phyloP scores from a whole-genome alignment of 1,140 invertebrate species.

The Drosophila sturtevanti region DNA sequence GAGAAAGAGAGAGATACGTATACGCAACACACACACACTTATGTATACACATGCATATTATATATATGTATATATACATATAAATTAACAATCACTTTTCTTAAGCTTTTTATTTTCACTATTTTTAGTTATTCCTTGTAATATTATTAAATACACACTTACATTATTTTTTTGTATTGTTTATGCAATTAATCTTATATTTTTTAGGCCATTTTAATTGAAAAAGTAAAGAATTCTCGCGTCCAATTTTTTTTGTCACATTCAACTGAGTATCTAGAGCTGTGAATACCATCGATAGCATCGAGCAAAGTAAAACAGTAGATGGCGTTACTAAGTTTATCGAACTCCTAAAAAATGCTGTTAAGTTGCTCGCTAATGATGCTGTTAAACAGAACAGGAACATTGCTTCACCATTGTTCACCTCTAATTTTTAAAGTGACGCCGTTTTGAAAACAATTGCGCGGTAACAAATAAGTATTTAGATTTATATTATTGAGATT shows the following conservation, averaged over 20 bases:
- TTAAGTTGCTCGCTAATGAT: too few species aligned
- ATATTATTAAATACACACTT: background rate
- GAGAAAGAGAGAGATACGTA: slow-evolving; percentile 49
- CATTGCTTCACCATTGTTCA: background rate
- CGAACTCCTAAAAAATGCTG: background rate
- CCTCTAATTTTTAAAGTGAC: slow-evolving; percentile 18
- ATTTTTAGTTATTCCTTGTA: background rate
- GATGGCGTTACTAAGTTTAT: background rate
- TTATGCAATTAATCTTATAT: slow-evolving; percentile 4
- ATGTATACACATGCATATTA: background rate
- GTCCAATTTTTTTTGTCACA: slow-evolving; percentile 7
- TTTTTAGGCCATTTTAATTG: slow-evolving; percentile 19
- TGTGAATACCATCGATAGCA: too few species aligned
- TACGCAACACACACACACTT: slow-evolving; percentile 27
- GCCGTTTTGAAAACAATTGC: slow-evolving; percentile 54
- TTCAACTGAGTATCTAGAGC: background rate
- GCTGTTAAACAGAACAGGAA: background rate
- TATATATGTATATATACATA: background rate
- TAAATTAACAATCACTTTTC: slow-evolving; percentile 28
- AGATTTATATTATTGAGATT: background rate
- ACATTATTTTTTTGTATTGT: slow-evolving; percentile 3
- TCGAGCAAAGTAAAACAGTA: too few species aligned
- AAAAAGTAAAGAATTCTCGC: slow-evolving; percentile 8
- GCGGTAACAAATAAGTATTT: slow-evolving; percentile 40
- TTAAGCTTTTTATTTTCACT: background rate